Evolutionary conservation across 2,113 vertebrate genomes (phyloP), one percentile per base, ranked within the genome.

Genomic region (Melanerpes formicivorus): DNA sequence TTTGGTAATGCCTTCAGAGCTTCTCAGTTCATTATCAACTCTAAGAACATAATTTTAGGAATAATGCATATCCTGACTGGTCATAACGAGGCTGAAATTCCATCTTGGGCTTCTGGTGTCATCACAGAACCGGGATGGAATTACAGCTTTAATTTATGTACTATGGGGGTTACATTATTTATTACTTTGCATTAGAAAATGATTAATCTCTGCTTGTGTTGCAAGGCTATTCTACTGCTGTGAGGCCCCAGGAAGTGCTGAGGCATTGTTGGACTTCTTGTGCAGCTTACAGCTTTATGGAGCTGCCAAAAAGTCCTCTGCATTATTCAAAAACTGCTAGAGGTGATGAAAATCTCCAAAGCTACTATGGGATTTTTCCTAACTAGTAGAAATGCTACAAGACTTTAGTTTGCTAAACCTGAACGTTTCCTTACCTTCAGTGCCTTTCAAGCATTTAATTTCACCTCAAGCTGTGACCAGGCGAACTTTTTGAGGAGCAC

Each of bases 121-220:
- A 96, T 96, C 86, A 84, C 84, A 96, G 93, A 94, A 95, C 84
- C 5, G 26, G 86, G 95, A 96, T 97, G 95, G 92, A 97, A 97
- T 98, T 97, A 95, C 95, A 97, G 90, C 87, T 96, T 94, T 96
- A 96, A 97, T 96, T 97, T 80, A 90, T 90, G 90, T 91, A 96
- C 96, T 95, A 93, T 95, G 93, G 55, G 83, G 91, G 76, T 93
- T 95, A 66, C 84, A 96, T 97, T 97, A 95, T 97, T 97, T 96
- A 97, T 96, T 95, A 87, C 95, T 64, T 75, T 93, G 84, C 93
- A 93, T 97, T 90, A 96, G 94, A 94, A 96, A 96, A 92, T 95
- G 67, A 96, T 96, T 97, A 90, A 95, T 97, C 96, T 97, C 59
- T 93, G 80, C 95, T 94, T 96, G 86, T 93, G 69, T 82, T 91